These are phyloP conservation scores for Pemphigus obesinymphae DNA, from an alignment of 1,140 invertebrate genomes.

Conservation along the genomic window DNA sequence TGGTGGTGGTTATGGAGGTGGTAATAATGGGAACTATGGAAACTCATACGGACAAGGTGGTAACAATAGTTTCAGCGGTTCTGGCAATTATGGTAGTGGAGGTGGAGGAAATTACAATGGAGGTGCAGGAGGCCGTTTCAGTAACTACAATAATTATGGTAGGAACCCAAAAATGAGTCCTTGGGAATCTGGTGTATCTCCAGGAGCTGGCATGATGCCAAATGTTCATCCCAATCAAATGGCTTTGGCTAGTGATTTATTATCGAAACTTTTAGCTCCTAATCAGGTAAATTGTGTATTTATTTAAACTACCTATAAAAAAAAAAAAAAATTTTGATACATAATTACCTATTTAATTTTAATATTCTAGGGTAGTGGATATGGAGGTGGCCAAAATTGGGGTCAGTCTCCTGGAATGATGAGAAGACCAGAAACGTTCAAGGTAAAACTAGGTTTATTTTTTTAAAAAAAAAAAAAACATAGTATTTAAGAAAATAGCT, in stretches of 20 bases:
- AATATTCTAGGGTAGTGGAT: constrained; percentile 17
- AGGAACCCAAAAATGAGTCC: constrained; percentile 30
- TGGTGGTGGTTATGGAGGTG: constrained; percentile 6
- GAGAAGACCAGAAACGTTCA: constrained; percentile 26
- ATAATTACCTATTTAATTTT: background rate
- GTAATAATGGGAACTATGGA: background rate
- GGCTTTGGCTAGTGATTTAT: constrained; percentile 26
- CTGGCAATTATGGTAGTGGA: background rate
- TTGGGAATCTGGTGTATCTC: constrained; percentile 35
- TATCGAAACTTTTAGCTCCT: constrained; percentile 18
- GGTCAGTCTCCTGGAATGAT: constrained; percentile 28
- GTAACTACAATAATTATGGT: constrained; percentile 2
- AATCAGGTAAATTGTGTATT: background rate
- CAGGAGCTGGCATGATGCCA: constrained; percentile 27
- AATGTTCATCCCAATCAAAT: constrained; percentile 36
- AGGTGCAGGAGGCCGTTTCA: background rate
- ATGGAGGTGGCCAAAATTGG: constrained; percentile 22
- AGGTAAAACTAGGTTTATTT: constrained; percentile 5
- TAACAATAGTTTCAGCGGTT: background rate
- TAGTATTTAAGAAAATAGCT: constrained; percentile 1
- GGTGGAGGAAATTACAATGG: constrained; percentile 12
- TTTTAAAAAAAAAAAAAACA: background rate
- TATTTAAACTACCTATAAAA: background rate
- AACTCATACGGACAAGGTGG: constrained; percentile 8
- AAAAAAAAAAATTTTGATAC: background rate